These are phyloP conservation scores for Macropus fuliginosus DNA, from an alignment of 2,797 vertebrate species.

Conservation along the genomic window DNA sequence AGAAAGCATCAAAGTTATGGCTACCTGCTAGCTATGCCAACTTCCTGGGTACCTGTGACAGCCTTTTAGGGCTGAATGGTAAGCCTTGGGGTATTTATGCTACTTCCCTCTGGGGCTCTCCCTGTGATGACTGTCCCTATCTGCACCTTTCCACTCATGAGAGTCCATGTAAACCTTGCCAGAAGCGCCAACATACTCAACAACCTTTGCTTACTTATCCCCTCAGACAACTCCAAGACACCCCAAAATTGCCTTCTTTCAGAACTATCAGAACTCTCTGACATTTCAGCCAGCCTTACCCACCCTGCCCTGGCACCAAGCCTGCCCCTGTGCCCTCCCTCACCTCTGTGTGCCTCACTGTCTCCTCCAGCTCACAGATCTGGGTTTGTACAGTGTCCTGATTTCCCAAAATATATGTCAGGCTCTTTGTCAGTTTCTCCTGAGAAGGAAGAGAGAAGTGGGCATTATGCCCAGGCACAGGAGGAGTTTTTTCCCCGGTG, in stretches of 20 bases:
- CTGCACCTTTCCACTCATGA: neutral
- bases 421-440: conserved; percentile 96
- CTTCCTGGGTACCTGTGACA: neutral
- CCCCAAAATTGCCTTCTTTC: neutral
- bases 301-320: conserved; percentile 12
- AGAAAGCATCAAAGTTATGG: neutral
- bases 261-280: neutral
- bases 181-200: neutral
- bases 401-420: conserved; percentile 93
- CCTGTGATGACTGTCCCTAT: neutral
- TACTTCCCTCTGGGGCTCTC: neutral
- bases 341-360: conserved; percentile 95
- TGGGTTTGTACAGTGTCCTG: conserved; percentile 95
- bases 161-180: neutral
- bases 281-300: neutral
- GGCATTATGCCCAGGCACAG: conserved; percentile 30
- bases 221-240: neutral
- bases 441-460: conserved; percentile 78
- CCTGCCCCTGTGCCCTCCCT: conserved; percentile 35
- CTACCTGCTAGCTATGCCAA: neutral
- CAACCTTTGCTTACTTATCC: neutral
- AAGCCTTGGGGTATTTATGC: neutral
- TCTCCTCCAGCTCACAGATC: conserved; percentile 94
- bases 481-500: neutral
- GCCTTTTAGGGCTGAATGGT: neutral